Percentiles rank a stretch among this genome's conserved stretches.
phyloP scores from a whole-genome alignment of 1,140 invertebrate genomes.

The Philopotamus ludificatus region DNA sequence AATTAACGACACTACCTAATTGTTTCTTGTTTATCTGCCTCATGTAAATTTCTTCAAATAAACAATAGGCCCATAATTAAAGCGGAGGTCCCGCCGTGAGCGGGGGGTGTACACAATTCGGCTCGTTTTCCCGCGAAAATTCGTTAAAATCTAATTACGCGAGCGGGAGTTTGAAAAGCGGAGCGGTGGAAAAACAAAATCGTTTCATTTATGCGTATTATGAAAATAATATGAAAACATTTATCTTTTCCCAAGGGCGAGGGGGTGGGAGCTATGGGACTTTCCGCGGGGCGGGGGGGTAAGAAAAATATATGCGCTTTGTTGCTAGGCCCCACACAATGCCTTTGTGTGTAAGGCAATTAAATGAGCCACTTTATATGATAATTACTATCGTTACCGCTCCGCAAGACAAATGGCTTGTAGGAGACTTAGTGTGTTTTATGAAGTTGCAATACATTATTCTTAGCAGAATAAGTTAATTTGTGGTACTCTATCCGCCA shows the following conservation, averaged over 20 bases:
- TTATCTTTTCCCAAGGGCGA: no score
- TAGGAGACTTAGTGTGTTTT: not conserved
- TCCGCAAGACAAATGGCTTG: not conserved
- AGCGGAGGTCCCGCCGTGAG: not conserved
- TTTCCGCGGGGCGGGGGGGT: no score
- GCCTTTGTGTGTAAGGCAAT: slow-evolving; percentile 4
- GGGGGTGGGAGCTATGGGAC: no score
- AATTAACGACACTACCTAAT: slow-evolving; percentile 35
- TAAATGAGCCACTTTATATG: slow-evolving; percentile 8
- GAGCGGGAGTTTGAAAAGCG: slow-evolving; percentile 21
- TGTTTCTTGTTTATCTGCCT: slow-evolving; percentile 34
- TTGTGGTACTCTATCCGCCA: no score
- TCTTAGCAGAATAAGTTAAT: not conserved
- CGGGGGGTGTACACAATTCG: slow-evolving; percentile 15
- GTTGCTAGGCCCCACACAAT: not conserved
- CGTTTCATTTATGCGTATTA: slow-evolving; percentile 18
- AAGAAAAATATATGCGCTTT: slow-evolving; percentile 9
- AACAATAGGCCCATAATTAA: slow-evolving; percentile 32
- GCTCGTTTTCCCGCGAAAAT: slow-evolving; percentile 25
- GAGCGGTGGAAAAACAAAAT: slow-evolving; percentile 18
- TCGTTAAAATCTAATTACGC: slow-evolving; percentile 31
- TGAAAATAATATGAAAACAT: slow-evolving; percentile 21
- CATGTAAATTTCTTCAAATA: slow-evolving; percentile 33
- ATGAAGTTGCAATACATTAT: not conserved
- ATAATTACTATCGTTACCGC: slow-evolving; percentile 5